These are phyloP conservation scores for Acromyrmex heyeri DNA, from an alignment of 1,140 invertebrate genomes.

Conservation along the genomic window DNA sequence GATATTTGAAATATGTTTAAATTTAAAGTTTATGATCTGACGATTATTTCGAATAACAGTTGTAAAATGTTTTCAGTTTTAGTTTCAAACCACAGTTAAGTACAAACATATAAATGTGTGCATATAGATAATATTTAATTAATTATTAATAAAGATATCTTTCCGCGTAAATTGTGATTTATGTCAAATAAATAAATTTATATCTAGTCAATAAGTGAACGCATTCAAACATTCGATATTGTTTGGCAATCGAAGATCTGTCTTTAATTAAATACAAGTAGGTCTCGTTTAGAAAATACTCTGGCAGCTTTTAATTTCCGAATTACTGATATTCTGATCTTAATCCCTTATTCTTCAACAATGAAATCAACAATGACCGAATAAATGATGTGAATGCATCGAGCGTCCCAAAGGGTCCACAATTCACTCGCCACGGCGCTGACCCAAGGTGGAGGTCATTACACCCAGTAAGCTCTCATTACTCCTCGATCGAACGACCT, in stretches of 20 bases:
- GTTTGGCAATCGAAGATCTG: neutral
- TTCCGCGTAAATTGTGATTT: neutral
- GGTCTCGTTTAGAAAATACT: neutral
- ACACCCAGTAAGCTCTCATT: conserved; percentile 76
- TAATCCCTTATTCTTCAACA: neutral
- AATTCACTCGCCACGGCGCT: conserved; percentile 69
- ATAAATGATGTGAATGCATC: conserved; percentile 11
- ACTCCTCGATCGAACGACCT: conserved; percentile 70
- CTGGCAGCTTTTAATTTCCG: neutral
- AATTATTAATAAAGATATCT: conserved; percentile 15
- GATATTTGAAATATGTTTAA: neutral
- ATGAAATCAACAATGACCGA: neutral
- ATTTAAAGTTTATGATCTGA: neutral
- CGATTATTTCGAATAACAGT: neutral
- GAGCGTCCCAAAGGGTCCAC: conserved; percentile 50
- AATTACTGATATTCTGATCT: neutral
- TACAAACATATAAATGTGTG: neutral
- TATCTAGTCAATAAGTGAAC: neutral
- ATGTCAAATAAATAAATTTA: neutral
- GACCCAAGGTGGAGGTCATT: conserved; percentile 79
- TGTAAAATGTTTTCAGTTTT: neutral
- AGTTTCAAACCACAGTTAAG: neutral
- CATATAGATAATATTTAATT: neutral
- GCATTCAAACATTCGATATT: neutral
- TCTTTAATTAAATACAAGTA: neutral